Evolutionary conservation across 2,113 vertebrate species (phyloP).

Genomic region (Falco punctatus): DNA sequence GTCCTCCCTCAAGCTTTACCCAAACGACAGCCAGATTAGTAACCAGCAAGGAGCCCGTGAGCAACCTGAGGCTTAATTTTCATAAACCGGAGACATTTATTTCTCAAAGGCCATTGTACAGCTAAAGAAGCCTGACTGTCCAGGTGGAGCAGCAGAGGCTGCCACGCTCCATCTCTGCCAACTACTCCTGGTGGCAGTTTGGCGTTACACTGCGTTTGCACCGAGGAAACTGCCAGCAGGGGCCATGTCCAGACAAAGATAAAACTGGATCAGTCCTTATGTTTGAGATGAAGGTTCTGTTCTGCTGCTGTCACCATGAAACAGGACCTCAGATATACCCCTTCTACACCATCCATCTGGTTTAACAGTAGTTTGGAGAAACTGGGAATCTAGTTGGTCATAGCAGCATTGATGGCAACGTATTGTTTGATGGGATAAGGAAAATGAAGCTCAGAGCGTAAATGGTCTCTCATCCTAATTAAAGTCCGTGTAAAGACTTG

Average conservation of each 20-base stretch:
- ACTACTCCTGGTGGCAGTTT: background rate
- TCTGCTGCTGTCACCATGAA: background rate
- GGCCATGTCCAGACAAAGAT: background rate
- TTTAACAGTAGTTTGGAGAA: background rate
- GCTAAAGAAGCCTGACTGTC: background rate
- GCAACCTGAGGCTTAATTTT: background rate
- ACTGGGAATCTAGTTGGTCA: background rate
- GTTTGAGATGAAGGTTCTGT: background rate
- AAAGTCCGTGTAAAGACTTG: background rate
- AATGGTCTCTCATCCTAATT: background rate
- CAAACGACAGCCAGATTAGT: background rate
- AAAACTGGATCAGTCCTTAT: background rate
- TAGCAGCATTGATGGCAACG: background rate
- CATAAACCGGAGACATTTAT: background rate
- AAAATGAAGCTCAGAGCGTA: background rate
- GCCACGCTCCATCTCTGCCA: background rate
- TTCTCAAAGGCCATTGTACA: background rate
- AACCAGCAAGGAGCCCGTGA: background rate
- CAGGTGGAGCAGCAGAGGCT: background rate
- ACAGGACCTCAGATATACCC: background rate
- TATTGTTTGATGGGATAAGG: background rate
- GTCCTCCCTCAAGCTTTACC: background rate
- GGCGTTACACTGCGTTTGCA: fast-evolving
- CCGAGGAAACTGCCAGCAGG: background rate
- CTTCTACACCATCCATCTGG: background rate